phyloP scores from a whole-genome alignment of 2,888 invertebrate genomes.

The Tolmerus cingulatus region DNA sequence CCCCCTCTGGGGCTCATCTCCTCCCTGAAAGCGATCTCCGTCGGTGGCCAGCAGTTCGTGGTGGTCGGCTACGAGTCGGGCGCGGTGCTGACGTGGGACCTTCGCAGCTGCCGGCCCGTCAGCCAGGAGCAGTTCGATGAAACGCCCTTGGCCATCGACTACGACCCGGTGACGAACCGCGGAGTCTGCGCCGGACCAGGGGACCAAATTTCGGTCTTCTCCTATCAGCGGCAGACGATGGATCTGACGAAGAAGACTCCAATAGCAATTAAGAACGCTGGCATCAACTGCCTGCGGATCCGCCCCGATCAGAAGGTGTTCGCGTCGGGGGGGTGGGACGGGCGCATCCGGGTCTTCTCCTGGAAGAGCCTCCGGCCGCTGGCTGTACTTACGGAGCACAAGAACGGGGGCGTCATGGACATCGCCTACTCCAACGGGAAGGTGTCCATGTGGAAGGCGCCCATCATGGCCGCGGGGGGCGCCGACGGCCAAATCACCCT shows the following conservation, averaged over 20 bases:
- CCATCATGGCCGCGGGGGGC: constrained; percentile 80
- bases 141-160: constrained; percentile 77
- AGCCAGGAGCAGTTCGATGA: constrained; percentile 64
- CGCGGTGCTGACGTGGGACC: constrained; percentile 75
- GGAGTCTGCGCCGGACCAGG: constrained; percentile 70
- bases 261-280: constrained; percentile 75
- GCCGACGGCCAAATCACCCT: constrained; percentile 79
- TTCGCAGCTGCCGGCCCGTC: constrained; percentile 66
- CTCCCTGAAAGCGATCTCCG: constrained; percentile 66
- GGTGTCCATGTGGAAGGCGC: constrained; percentile 74
- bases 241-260: constrained; percentile 69
- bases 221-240: constrained; percentile 58
- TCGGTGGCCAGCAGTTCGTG: constrained; percentile 66
- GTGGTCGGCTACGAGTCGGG: constrained; percentile 80
- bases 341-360: constrained; percentile 77
- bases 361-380: constrained; percentile 78
- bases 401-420: constrained; percentile 75
- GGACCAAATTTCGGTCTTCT: constrained; percentile 57
- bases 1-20: constrained; percentile 66
- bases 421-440: constrained; percentile 73
- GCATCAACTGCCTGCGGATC: constrained; percentile 74
- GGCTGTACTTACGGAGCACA: constrained; percentile 78
- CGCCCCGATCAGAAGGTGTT: constrained; percentile 77
- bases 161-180: constrained; percentile 70
- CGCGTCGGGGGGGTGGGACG: constrained; percentile 79